Evolutionary conservation across 2,888 invertebrate species (phyloP).

Genomic region (Cotesia congregata): DNA sequence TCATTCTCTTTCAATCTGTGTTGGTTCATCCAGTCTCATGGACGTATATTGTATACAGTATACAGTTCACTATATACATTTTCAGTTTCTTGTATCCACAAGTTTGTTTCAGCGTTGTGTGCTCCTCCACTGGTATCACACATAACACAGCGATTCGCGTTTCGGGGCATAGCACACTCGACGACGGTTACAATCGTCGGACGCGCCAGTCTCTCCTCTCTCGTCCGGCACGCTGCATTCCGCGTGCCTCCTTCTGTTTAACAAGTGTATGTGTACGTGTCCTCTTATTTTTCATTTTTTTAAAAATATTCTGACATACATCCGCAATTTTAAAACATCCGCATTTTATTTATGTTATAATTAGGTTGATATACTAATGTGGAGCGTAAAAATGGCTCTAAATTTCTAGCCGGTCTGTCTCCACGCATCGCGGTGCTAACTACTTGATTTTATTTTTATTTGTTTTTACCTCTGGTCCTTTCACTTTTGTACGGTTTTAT

Average conservation of each 20-base stretch:
- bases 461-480: neutral
- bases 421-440: slow-evolving; percentile 10
- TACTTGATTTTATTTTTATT: neutral
- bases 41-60: neutral
- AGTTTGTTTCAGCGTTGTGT: slow-evolving; percentile 15
- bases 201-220: slow-evolving; percentile 55
- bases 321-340: neutral
- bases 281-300: slow-evolving; percentile 20
- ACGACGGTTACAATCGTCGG: slow-evolving; percentile 42
- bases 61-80: neutral
- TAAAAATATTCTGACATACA: neutral
- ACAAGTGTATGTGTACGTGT: slow-evolving; percentile 3
- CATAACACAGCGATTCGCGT: slow-evolving; percentile 19
- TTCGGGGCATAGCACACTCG: slow-evolving; percentile 43
- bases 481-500: slow-evolving; percentile 17
- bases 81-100: slow-evolving; percentile 33
- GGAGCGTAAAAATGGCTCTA: no score
- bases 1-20: slow-evolving; percentile 33
- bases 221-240: slow-evolving; percentile 56
- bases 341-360: neutral
- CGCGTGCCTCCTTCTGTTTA: slow-evolving; percentile 45
- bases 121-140: neutral
- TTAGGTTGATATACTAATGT: no score
- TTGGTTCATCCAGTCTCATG: slow-evolving; percentile 16
- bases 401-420: slow-evolving; percentile 2